A percentile compares a stretch with the other conserved stretches of the same genome.
Evolutionary conservation across 1,140 invertebrate species (phyloP).

Genomic region (Agrypnia vestita): DNA sequence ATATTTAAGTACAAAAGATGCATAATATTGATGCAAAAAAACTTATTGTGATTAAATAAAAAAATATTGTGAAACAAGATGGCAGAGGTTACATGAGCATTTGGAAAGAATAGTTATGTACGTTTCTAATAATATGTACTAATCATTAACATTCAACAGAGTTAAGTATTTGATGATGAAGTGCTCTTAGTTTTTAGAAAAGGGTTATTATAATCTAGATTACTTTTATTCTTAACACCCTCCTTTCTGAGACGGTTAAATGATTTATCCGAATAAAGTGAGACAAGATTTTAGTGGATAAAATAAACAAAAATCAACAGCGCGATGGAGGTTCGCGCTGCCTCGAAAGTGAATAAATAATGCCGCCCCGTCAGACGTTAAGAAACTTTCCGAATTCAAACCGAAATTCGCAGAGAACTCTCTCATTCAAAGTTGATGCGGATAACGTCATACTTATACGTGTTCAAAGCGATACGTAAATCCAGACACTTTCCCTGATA

Average conservation of each 20-base stretch:
- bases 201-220: too few species aligned
- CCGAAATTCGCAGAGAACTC: conserved; percentile 38
- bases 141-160: too few species aligned
- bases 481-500: conserved; percentile 36
- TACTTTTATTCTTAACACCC: too few species aligned
- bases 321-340: neutral
- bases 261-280: conserved; percentile 48
- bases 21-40: too few species aligned
- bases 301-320: conserved; percentile 28
- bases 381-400: conserved; percentile 50
- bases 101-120: too few species aligned
- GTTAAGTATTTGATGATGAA: too few species aligned
- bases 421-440: conserved; percentile 27
- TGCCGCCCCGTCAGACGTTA: conserved; percentile 34
- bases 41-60: too few species aligned
- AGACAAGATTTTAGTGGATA: conserved; percentile 46
- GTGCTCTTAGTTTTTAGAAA: too few species aligned
- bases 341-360: conserved; percentile 52
- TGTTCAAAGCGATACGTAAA: conserved; percentile 34
- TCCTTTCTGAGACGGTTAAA: conserved; percentile 41
- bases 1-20: too few species aligned
- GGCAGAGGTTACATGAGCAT: too few species aligned
- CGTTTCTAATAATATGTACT: too few species aligned
- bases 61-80: too few species aligned
- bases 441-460: conserved; percentile 39